phyloP scores from a whole-genome alignment of 2,797 vertebrate genomes.

The Microctenopoma lineatum region DNA sequence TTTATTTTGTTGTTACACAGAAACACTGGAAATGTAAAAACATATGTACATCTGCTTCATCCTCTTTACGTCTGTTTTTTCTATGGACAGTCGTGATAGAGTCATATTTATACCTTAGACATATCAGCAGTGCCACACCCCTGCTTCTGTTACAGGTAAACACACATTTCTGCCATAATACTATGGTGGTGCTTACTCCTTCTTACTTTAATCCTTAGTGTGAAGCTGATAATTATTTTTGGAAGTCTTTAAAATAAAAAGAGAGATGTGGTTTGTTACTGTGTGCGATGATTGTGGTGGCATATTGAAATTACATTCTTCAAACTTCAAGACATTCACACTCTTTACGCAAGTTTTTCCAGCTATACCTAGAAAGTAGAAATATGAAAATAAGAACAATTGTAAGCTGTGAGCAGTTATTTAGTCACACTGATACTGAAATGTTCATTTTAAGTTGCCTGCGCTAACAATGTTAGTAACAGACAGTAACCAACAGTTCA shows the following conservation, averaged over 20 bases:
- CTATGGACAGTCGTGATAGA: not conserved
- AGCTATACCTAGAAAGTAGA: no score
- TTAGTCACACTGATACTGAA: no score
- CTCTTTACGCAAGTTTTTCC: not conserved
- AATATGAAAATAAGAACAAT: not conserved
- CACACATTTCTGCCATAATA: conserved; percentile 30
- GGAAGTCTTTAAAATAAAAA: no score
- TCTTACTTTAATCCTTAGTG: no score
- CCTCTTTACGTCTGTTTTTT: not conserved
- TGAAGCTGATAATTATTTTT: not conserved
- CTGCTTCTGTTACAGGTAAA: conserved; percentile 58
- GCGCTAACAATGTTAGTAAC: no score
- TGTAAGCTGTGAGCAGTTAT: not conserved
- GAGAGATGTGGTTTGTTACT: not conserved
- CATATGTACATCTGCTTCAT: not conserved
- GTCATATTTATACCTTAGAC: conserved; percentile 31
- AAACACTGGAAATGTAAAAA: not conserved
- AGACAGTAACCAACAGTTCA: no score
- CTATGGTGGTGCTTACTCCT: not conserved
- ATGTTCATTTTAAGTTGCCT: no score
- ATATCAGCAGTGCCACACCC: conserved; percentile 50
- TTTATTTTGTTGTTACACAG: no score
- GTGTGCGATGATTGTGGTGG: no score
- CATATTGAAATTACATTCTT: no score
- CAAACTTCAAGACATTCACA: not conserved